phyloP scores from a whole-genome alignment of 2,113 vertebrate species.

The Trogon surrucura region DNA sequence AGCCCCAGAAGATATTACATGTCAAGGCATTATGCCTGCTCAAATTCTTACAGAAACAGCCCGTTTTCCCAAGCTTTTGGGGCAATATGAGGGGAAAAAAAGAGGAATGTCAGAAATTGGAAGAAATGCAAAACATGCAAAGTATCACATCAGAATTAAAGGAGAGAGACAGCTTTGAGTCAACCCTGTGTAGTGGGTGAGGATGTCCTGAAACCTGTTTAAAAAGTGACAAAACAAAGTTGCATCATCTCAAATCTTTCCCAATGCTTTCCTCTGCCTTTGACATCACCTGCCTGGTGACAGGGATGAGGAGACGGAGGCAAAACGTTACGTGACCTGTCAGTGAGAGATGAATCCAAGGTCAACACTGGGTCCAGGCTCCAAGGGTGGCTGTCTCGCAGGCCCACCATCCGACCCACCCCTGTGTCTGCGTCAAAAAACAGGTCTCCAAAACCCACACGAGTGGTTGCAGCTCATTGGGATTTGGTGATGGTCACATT shows the following conservation, averaged over 20 bases:
- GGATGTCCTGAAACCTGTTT: not conserved
- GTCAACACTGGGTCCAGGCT: not conserved
- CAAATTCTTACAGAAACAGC: not conserved
- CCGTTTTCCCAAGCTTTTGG: fast-evolving
- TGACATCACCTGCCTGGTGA: not conserved
- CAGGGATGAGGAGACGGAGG: not conserved
- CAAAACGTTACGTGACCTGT: not conserved
- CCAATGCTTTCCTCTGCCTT: not conserved
- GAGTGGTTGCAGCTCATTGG: fast-evolving
- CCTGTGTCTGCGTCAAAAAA: too few relatives aligned
- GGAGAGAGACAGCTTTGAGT: not conserved
- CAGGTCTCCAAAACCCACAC: not conserved
- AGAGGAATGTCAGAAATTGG: not conserved
- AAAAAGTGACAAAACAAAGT: not conserved
- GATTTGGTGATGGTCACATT: not conserved
- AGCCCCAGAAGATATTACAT: not conserved
- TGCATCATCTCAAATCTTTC: not conserved
- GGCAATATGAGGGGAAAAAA: not conserved
- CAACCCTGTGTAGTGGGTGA: not conserved
- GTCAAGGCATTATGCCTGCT: fast-evolving
- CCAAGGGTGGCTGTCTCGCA: not conserved
- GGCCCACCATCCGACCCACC: not conserved
- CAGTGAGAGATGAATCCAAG: fast-evolving
- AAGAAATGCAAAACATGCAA: not conserved
- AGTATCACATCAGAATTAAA: not conserved